Base-by-base conservation (phyloP, 2,888 invertebrate species). In the Netelia virgata region DNA sequence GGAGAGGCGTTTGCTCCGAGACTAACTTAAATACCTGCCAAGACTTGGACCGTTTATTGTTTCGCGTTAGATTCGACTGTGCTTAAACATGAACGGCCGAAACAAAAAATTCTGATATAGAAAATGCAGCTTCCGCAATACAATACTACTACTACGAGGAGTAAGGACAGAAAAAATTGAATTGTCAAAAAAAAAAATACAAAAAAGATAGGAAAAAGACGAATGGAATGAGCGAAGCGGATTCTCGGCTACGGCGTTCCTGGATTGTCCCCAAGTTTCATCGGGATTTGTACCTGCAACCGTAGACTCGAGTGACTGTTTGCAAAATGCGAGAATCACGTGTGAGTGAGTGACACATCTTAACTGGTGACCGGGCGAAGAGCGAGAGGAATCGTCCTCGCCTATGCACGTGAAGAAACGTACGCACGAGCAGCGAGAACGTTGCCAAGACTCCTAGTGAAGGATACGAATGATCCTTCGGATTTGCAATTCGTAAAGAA, bases 311-410 rank as follows among this genome's bases (percentile, higher is more conserved):
- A 41, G 28, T 18, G 20, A 6, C 61, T 53, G 36, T 28, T 43
- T 66, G 77, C 43, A 23, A 73, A 41, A 68, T 41, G 10, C 53
- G 47, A 64, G 55, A 55, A 47, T 78, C 63, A 28, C 53, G 63
- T 64, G 36, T 43, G 20, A 23, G n/a, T n/a, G 61, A 53, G n/a
- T 50, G 78, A 66, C 36, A 47, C 74, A 72, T 83, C 77, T 76
- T 57, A 47, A 59, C 28, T 47, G 11, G 23, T 28, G 20, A 9
- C 28, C n/a, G 14, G 63, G 23, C 55, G 36, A 16, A 47, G 69
- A 16, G n/a, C 20, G 16, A 20, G 16, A 11, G 16, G n/a, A 3
- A 47, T 14, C 50, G 23, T 74, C 69, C 69, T 23, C 69, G 41
- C 53, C 11, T 70, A 66, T 50, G 50, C 36, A 6, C 47, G 23